Conservation (phyloP, 2,888 invertebrate species). For the Drosophila kambysellisi region DNA sequence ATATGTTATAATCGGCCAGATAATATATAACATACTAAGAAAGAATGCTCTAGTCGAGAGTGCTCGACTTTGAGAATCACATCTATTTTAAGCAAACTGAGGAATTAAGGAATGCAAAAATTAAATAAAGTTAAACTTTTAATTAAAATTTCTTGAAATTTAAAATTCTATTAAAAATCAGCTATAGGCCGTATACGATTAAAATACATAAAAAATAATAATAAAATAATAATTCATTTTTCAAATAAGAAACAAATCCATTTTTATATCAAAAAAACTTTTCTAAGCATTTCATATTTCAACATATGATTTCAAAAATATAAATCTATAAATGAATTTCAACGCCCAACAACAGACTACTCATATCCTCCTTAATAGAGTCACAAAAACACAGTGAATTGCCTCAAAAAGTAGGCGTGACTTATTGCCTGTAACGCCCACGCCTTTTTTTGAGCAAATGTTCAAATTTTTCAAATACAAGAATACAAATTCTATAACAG, state of each 20-base stretch:
- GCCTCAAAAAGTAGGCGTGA: conserved; percentile 37
- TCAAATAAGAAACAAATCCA: background rate
- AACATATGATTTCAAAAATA: background rate
- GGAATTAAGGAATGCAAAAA: too few species aligned
- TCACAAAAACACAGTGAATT: background rate
- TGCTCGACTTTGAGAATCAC: background rate
- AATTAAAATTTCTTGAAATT: too few species aligned
- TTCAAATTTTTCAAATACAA: conserved; percentile 43
- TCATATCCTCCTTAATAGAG: conserved; percentile 15
- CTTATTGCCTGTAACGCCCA: conserved; percentile 11
- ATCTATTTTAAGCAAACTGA: too few species aligned
- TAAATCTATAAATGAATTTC: background rate
- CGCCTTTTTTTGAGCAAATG: conserved; percentile 53
- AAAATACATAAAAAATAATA: background rate
- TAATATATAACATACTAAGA: background rate
- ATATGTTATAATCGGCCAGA: background rate
- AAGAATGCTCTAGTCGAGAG: background rate
- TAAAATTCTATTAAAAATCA: too few species aligned
- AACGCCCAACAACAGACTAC: background rate
- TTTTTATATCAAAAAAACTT: background rate
- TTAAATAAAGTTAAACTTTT: too few species aligned
- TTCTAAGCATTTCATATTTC: background rate
- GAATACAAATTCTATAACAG: conserved; percentile 66
- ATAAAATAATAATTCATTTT: background rate
- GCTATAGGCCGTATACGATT: background rate